Evolutionary conservation across 2,888 invertebrate species (phyloP).

Genomic region (Nephrotoma appendiculata): DNA sequence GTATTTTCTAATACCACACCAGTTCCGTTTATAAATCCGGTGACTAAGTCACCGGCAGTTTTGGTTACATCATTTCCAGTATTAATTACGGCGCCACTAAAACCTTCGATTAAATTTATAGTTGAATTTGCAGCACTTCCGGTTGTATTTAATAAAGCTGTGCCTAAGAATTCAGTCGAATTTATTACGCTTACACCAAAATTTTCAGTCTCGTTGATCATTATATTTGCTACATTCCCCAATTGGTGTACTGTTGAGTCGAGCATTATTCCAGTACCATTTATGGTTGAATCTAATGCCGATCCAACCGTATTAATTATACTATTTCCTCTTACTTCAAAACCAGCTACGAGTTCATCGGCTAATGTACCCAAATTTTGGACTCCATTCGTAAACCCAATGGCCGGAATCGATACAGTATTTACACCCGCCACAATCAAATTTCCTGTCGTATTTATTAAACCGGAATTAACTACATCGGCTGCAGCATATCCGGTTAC

Average conservation of each 20-base stretch:
- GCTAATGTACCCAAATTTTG: neutral
- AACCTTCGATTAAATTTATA: neutral
- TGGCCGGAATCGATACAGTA: neutral
- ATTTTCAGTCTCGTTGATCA: neutral
- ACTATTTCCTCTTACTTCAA: neutral
- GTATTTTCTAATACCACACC: neutral
- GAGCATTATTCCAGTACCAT: neutral
- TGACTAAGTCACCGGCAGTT: neutral
- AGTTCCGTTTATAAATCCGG: neutral
- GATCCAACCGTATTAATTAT: neutral
- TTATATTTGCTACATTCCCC: neutral
- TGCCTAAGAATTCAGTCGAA: neutral
- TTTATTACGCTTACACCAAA: neutral
- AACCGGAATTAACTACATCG: neutral
- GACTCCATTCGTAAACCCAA: neutral
- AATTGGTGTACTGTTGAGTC: neutral
- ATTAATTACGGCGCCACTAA: neutral
- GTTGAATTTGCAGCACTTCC: neutral
- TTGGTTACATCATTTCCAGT: neutral
- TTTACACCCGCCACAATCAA: neutral
- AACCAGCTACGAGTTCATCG: neutral
- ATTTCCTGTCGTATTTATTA: neutral
- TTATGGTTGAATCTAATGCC: neutral
- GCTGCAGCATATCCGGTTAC: neutral
- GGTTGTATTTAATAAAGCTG: neutral